Percentiles rank a stretch among this genome's conserved stretches.
phyloP scores from a whole-genome alignment of 1,140 invertebrate genomes.

The Gryon sp. region DNA sequence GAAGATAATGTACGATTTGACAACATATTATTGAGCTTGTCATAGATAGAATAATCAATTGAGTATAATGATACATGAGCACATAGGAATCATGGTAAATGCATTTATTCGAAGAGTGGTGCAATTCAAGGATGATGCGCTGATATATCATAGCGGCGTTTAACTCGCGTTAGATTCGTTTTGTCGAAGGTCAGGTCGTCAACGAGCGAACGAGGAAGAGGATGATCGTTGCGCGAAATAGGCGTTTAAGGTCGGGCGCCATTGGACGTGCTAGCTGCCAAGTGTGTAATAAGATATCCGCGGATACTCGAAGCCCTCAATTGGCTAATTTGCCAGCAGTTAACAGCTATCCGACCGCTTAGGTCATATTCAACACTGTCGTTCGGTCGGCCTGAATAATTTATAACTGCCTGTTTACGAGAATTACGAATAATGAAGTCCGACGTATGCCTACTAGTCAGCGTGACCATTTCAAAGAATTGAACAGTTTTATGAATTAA shows the following conservation, averaged over 20 bases:
- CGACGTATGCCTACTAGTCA: constrained; percentile 64
- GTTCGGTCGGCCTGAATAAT: constrained; percentile 79
- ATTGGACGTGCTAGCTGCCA: constrained; percentile 72
- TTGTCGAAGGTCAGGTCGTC: constrained; percentile 65
- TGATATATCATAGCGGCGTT: constrained; percentile 54
- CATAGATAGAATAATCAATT: constrained; percentile 46
- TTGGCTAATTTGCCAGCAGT: constrained; percentile 80
- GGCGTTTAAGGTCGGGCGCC: constrained; percentile 73
- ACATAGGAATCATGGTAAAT: constrained; percentile 36
- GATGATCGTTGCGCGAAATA: constrained; percentile 68
- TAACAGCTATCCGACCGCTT: constrained; percentile 78
- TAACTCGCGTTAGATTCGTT: constrained; percentile 64
- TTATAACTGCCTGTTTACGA: constrained; percentile 80
- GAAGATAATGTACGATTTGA: background rate
- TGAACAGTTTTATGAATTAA: constrained; percentile 36
- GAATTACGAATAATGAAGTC: constrained; percentile 80
- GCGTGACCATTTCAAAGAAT: constrained; percentile 37
- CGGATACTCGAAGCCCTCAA: constrained; percentile 81
- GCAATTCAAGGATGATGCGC: constrained; percentile 58
- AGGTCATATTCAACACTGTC: constrained; percentile 77
- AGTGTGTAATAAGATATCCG: constrained; percentile 81
- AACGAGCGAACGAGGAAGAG: constrained; percentile 67
- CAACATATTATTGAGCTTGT: constrained; percentile 6
- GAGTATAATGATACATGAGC: constrained; percentile 4
- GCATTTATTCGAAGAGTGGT: constrained; percentile 45